Conservation (phyloP, 2,888 invertebrate genomes). For the Dolichomitus sp. region DNA sequence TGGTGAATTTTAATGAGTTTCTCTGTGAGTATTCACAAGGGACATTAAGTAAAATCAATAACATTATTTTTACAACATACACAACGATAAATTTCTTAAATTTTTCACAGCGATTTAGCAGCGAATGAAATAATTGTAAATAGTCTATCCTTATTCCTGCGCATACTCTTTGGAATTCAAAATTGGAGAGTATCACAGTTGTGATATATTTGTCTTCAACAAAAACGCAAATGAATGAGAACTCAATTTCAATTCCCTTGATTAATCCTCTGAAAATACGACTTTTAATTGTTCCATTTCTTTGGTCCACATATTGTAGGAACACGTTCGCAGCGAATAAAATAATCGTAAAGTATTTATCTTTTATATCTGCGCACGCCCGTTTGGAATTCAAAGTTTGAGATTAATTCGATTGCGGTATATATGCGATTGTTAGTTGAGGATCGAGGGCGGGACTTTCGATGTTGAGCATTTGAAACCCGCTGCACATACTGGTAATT, state of each 20-base stretch:
- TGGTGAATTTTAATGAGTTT: too few species aligned
- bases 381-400: conserved; percentile 21
- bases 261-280: neutral
- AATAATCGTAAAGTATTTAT: conserved; percentile 25
- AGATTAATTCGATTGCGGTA: conserved; percentile 16
- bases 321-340: neutral
- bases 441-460: neutral
- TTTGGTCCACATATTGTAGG: neutral
- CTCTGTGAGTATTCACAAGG: too few species aligned
- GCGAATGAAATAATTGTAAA: too few species aligned
- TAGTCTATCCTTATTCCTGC: too few species aligned
- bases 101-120: too few species aligned
- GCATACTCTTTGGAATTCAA: too few species aligned
- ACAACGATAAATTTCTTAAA: too few species aligned
- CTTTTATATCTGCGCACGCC: neutral
- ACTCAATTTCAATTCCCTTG: neutral
- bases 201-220: too few species aligned
- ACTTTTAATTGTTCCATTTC: neutral
- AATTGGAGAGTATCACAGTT: too few species aligned
- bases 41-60: too few species aligned
- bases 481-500: conserved; percentile 47
- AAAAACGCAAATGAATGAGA: too few species aligned
- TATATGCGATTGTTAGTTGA: conserved; percentile 7
- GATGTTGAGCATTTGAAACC: conserved; percentile 22
- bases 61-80: too few species aligned